Evolutionary conservation across 2,113 vertebrate genomes (phyloP).

Genomic region (Vulpes ferrilata): DNA sequence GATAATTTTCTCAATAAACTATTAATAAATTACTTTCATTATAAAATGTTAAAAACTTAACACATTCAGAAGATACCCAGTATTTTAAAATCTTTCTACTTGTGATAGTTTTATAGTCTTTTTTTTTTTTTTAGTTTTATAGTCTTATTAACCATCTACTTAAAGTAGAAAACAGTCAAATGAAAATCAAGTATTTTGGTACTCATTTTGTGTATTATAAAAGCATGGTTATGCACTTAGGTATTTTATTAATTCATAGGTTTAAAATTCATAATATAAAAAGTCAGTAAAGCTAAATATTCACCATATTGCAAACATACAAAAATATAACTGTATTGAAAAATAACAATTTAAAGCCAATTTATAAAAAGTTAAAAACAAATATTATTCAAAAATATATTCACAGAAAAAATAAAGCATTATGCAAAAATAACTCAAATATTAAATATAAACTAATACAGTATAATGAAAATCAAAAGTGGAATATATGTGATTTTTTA

Average conservation of each 20-base stretch:
- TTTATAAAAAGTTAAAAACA: constrained; percentile 38
- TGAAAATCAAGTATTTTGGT: neutral
- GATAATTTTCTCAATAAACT: neutral
- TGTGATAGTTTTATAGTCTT: neutral
- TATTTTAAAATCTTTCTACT: constrained; percentile 33
- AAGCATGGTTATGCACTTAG: neutral
- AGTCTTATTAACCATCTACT: neutral
- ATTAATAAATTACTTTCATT: constrained; percentile 24
- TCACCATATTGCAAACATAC: neutral
- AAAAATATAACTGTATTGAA: constrained; percentile 4
- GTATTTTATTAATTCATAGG: neutral
- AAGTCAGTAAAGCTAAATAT: constrained; percentile 35
- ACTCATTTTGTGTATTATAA: neutral
- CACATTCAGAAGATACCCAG: neutral
- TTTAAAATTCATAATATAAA: constrained; percentile 21
- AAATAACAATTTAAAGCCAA: constrained; percentile 20
- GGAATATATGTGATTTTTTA: neutral
- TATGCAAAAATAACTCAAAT: constrained; percentile 34
- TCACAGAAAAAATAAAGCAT: neutral
- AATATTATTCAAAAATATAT: neutral
- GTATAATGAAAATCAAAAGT: neutral
- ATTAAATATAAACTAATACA: constrained; percentile 26
- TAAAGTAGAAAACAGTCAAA: neutral
- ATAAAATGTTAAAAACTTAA: constrained; percentile 17
- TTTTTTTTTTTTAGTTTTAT: neutral